Evolutionary conservation across 2,888 invertebrate genomes (phyloP).

Genomic region (Ophraella communa): DNA sequence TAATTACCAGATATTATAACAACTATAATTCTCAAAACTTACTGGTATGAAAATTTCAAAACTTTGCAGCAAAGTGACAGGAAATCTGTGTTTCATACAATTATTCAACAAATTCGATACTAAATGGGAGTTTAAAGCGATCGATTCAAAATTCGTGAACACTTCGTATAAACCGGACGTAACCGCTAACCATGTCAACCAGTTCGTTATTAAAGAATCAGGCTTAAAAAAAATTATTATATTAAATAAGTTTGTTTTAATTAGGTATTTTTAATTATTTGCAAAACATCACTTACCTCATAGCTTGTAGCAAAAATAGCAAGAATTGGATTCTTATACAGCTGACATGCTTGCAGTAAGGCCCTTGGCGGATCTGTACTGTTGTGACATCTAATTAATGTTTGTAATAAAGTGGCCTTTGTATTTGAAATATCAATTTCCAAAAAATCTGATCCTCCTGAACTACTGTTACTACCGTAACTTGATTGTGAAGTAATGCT

Average conservation of each 20-base stretch:
- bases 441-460: conserved; percentile 60
- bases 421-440: conserved; percentile 58
- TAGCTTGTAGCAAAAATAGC: conserved; percentile 74
- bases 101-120: conserved; percentile 61
- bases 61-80: conserved; percentile 69
- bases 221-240: conserved; percentile 64
- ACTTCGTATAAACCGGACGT: conserved; percentile 37
- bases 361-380: conserved; percentile 74
- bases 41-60: conserved; percentile 76
- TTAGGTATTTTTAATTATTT: too few relatives aligned
- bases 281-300: conserved; percentile 63
- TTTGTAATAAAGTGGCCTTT: conserved; percentile 63
- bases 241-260: too few relatives aligned
- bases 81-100: conserved; percentile 60
- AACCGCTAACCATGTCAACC: conserved; percentile 66
- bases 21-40: too few relatives aligned
- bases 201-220: conserved; percentile 67
- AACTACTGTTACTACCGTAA: conserved; percentile 53
- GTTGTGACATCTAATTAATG: conserved; percentile 70
- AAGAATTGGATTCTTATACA: conserved; percentile 67
- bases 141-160: conserved; percentile 43
- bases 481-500: conserved; percentile 42
- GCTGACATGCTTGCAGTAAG: conserved; percentile 65
- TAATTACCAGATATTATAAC: too few relatives aligned
- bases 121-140: conserved; percentile 39